Percentiles rank a stretch among this genome's conserved stretches.
Conservation (phyloP, 2,888 invertebrate species). For the Pseudococcus viburni region DNA sequence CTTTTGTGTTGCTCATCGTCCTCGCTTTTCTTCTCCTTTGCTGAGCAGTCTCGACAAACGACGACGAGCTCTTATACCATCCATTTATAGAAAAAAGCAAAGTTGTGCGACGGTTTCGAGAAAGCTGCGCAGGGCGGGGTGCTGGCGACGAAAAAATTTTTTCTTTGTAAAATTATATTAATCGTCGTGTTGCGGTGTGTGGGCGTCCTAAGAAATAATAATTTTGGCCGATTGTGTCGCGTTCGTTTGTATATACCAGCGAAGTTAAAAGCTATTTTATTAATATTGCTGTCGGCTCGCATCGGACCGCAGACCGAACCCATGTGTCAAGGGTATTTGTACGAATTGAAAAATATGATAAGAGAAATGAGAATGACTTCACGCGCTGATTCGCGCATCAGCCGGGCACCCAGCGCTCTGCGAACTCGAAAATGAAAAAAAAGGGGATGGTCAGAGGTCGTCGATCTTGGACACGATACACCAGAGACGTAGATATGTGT, state of each 20-base stretch:
- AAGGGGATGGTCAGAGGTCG: slow-evolving; percentile 1
- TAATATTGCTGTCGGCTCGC: not conserved
- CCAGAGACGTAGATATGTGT: not conserved
- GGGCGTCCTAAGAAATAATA: not conserved
- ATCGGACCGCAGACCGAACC: not conserved
- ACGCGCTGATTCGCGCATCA: not conserved
- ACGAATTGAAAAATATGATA: slow-evolving; percentile 20
- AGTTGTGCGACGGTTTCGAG: not conserved
- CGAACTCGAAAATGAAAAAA: slow-evolving; percentile 17
- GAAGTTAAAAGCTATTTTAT: not conserved
- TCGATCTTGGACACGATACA: slow-evolving; percentile 20
- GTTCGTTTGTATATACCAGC: not conserved
- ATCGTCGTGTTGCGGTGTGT: not conserved
- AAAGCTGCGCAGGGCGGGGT: not conserved
- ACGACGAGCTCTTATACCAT: too few relatives aligned
- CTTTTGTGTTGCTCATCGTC: not conserved
- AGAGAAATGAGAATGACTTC: not conserved
- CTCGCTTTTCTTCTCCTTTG: not conserved
- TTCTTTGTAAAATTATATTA: slow-evolving; percentile 5
- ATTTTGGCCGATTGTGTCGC: not conserved
- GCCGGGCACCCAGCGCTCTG: too few relatives aligned
- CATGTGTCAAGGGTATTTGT: slow-evolving; percentile 24
- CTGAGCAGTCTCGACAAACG: not conserved
- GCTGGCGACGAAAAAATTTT: not conserved
- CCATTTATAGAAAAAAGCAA: not conserved